Conservation (phyloP, 2,113 vertebrate species). For the Oncorhynchus masou region DNA sequence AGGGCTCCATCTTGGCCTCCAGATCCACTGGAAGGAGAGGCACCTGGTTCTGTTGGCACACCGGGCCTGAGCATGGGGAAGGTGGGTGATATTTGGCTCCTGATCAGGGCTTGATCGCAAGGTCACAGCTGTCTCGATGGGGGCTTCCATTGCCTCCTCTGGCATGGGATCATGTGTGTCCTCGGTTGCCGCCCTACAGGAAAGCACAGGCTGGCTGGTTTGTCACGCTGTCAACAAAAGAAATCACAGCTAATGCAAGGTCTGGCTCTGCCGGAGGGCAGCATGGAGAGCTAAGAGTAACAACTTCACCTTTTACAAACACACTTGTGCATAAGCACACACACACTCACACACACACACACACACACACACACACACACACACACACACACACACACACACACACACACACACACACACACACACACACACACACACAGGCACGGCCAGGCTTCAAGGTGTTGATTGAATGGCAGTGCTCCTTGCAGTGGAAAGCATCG, state of each 20-base stretch:
- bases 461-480: constrained; percentile 4
- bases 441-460: constrained; percentile 3
- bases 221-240: constrained; percentile 60
- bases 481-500: neutral
- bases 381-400: constrained; percentile 26
- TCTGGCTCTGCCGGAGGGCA: constrained; percentile 33
- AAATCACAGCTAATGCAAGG: constrained; percentile 24
- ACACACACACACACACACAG: constrained; percentile 5
- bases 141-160: constrained; percentile 61
- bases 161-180: constrained; percentile 49
- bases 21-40: constrained; percentile 64
- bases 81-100: constrained; percentile 61
- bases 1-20: constrained; percentile 36
- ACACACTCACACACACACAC: neutral
- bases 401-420: constrained; percentile 19
- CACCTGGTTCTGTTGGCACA: constrained; percentile 70
- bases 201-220: constrained; percentile 49
- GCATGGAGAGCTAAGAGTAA: constrained; percentile 48
- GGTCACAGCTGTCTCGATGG: constrained; percentile 72
- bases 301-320: constrained; percentile 11
- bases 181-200: constrained; percentile 51
- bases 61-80: constrained; percentile 50
- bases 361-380: constrained; percentile 15
- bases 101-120: constrained; percentile 64
- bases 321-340: constrained; percentile 7